Evolutionary conservation across 2,797 vertebrate species (phyloP).

Genomic region (Tenualosa thibaudeaui): DNA sequence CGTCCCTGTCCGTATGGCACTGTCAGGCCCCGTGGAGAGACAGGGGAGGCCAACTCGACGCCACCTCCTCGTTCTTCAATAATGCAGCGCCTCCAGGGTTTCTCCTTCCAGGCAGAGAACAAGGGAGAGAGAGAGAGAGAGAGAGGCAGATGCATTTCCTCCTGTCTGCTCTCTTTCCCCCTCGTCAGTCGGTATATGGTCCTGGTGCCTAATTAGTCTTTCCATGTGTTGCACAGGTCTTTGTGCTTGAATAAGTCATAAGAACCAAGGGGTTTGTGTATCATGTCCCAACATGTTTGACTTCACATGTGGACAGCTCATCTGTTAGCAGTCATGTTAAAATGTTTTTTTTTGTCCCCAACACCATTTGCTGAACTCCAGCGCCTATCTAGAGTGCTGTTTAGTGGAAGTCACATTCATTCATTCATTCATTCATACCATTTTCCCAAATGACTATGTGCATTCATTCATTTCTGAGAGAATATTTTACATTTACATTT

Average conservation of each 20-base stretch:
- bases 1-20: background rate
- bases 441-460: background rate
- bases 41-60: background rate
- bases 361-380: background rate
- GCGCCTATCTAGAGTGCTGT: background rate
- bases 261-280: constrained; percentile 24
- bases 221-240: constrained; percentile 29
- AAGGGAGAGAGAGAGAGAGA: background rate
- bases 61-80: constrained; percentile 45
- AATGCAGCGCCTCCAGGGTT: constrained; percentile 54
- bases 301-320: constrained; percentile 2
- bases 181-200: background rate
- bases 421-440: background rate
- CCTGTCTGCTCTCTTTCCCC: background rate
- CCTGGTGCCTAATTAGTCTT: constrained; percentile 48
- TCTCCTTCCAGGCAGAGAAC: constrained; percentile 59
- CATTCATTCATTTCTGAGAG: background rate
- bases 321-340: constrained; percentile 12
- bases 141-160: background rate
- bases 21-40: background rate
- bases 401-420: background rate
- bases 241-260: constrained; percentile 51
- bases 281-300: constrained; percentile 26
- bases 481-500: background rate
- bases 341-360: background rate